These are phyloP conservation scores for Zaprionus africanus DNA, from an alignment of 1,140 invertebrate species.

Conservation along the genomic window DNA sequence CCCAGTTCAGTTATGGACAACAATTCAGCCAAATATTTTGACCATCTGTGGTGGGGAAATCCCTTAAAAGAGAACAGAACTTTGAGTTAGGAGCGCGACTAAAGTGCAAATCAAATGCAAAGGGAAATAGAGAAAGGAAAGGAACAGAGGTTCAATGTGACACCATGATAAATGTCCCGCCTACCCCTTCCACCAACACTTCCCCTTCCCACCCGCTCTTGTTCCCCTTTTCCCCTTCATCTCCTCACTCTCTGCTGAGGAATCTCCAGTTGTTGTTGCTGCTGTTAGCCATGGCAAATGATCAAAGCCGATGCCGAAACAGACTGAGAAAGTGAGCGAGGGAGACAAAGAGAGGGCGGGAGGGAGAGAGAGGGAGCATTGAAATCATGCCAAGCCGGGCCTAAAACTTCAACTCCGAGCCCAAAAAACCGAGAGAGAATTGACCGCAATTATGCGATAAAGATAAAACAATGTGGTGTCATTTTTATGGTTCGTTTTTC, in stretches of 20 bases:
- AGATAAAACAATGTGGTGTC: constrained; percentile 82
- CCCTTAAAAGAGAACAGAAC: neutral
- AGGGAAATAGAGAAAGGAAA: constrained; percentile 1
- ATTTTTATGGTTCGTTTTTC: constrained; percentile 74
- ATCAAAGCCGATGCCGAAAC: constrained; percentile 62
- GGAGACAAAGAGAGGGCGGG: neutral
- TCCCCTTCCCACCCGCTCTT: neutral
- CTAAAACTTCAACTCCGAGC: constrained; percentile 1
- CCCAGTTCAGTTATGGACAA: neutral
- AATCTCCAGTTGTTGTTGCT: constrained; percentile 21
- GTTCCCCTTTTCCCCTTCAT: too few relatives aligned
- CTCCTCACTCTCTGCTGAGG: neutral
- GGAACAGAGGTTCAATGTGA: constrained; percentile 35
- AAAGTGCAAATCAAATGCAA: neutral
- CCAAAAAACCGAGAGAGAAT: constrained; percentile 46
- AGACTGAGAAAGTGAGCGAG: neutral
- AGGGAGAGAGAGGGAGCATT: constrained; percentile 5
- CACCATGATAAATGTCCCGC: constrained; percentile 74
- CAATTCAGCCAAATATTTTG: neutral
- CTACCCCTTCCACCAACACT: neutral
- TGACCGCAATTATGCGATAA: constrained; percentile 82
- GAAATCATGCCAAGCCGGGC: constrained; percentile 34
- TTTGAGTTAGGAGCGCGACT: constrained; percentile 4
- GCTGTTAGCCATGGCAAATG: constrained; percentile 69
- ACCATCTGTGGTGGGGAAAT: neutral